Percentiles rank a stretch among this genome's conserved stretches.
phyloP scores from a whole-genome alignment of 2,797 vertebrate species.

The Diplodus sargus region DNA sequence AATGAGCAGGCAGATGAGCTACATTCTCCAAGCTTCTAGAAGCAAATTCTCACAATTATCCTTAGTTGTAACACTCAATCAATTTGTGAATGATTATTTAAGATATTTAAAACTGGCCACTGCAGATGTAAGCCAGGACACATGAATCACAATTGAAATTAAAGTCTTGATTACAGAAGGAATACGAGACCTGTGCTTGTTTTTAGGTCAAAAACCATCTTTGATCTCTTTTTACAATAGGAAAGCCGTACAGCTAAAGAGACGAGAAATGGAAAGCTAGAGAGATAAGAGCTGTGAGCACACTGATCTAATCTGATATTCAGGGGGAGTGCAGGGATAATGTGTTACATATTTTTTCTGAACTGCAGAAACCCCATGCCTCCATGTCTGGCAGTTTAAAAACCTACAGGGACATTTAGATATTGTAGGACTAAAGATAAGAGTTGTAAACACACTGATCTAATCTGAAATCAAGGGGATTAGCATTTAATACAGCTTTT shows the following conservation, averaged over 20 bases:
- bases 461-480: constrained; percentile 67
- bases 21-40: too few relatives aligned
- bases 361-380: constrained; percentile 39
- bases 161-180: constrained; percentile 1
- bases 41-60: too few relatives aligned
- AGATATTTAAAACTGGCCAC: constrained; percentile 4
- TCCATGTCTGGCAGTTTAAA: constrained; percentile 42
- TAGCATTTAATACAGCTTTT: constrained; percentile 60
- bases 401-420: constrained; percentile 46
- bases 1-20: too few relatives aligned
- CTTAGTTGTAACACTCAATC: too few relatives aligned
- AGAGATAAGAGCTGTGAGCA: constrained; percentile 44
- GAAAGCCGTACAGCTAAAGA: not conserved
- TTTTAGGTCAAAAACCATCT: constrained; percentile 49
- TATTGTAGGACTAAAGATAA: constrained; percentile 60
- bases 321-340: constrained; percentile 41
- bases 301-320: constrained; percentile 56
- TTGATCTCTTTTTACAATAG: constrained; percentile 34
- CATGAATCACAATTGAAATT: not conserved
- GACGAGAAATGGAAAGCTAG: constrained; percentile 21
- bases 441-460: constrained; percentile 62
- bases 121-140: not conserved
- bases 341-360: constrained; percentile 19
- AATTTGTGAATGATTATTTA: too few relatives aligned
- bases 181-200: constrained; percentile 28